Percentiles rank a stretch among this genome's conserved stretches.
Conservation (phyloP, 2,797 vertebrate species). For the Scomberomorus guttatus region DNA sequence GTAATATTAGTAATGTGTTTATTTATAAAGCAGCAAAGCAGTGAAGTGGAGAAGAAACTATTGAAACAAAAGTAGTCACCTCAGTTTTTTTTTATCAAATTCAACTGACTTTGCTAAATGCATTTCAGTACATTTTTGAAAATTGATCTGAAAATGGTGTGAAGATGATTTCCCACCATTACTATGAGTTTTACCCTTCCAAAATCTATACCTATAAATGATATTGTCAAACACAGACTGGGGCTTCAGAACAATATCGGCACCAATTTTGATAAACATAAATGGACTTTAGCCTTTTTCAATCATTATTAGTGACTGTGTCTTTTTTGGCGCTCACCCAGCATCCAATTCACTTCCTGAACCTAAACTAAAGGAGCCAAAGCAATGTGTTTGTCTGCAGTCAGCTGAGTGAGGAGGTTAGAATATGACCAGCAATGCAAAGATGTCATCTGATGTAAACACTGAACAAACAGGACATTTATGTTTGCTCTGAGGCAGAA, state of each 20-base stretch:
- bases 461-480: constrained; percentile 34
- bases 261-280: constrained; percentile 12
- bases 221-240: not conserved
- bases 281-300: constrained; percentile 12
- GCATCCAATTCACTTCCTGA: constrained; percentile 21
- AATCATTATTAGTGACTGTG: constrained; percentile 25
- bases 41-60: not conserved
- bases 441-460: constrained; percentile 43
- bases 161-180: not conserved
- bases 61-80: not conserved
- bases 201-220: constrained; percentile 11
- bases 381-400: constrained; percentile 4
- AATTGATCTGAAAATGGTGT: not conserved
- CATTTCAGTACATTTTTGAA: not conserved
- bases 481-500: constrained; percentile 39
- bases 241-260: constrained; percentile 3
- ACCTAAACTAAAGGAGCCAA: constrained; percentile 1
- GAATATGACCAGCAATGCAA: constrained; percentile 14
- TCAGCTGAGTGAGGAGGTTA: constrained; percentile 27
- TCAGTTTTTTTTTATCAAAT: not conserved
- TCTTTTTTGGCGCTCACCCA: constrained; percentile 36
- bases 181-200: not conserved
- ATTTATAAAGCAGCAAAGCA: not conserved
- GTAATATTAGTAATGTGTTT: not conserved
- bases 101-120: not conserved